These are phyloP conservation scores for Gephyroberyx darwinii DNA, from an alignment of 2,797 vertebrate species.

Conservation along the genomic window DNA sequence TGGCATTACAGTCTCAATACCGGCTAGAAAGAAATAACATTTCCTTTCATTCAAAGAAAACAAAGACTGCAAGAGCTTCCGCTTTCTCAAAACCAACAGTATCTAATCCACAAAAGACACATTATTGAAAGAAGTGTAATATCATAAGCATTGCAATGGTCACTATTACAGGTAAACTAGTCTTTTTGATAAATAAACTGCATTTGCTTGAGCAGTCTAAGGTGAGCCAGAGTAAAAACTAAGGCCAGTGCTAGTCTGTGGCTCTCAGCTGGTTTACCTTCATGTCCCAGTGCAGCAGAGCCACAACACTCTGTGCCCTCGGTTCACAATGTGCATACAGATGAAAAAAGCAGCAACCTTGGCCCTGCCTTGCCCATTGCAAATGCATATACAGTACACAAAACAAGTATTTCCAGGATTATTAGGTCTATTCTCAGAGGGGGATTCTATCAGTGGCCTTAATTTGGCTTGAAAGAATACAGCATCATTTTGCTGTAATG, in stretches of 20 bases:
- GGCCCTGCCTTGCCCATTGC: conserved; percentile 68
- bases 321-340: conserved; percentile 65
- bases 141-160: conserved; percentile 63
- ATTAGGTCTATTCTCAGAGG: conserved; percentile 75
- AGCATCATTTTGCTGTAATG: conserved; percentile 43
- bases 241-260: conserved; percentile 48
- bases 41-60: conserved; percentile 36
- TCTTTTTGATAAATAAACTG: conserved; percentile 48
- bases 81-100: conserved; percentile 37
- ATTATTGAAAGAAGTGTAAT: conserved; percentile 57
- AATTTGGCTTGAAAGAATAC: conserved; percentile 67
- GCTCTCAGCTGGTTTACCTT: conserved; percentile 48
- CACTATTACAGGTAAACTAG: conserved; percentile 61
- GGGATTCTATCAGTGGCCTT: conserved; percentile 65
- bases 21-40: conserved; percentile 33
- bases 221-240: conserved; percentile 38
- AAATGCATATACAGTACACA: conserved; percentile 82
- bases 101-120: conserved; percentile 68
- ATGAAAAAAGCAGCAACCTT: conserved; percentile 62
- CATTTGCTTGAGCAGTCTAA: conserved; percentile 49
- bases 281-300: conserved; percentile 41
- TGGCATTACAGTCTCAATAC: conserved; percentile 30
- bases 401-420: conserved; percentile 88
- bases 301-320: conserved; percentile 33
- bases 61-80: conserved; percentile 38